Evolutionary conservation across 2,113 vertebrate species (phyloP).

Genomic region (Pituophis catenifer): DNA sequence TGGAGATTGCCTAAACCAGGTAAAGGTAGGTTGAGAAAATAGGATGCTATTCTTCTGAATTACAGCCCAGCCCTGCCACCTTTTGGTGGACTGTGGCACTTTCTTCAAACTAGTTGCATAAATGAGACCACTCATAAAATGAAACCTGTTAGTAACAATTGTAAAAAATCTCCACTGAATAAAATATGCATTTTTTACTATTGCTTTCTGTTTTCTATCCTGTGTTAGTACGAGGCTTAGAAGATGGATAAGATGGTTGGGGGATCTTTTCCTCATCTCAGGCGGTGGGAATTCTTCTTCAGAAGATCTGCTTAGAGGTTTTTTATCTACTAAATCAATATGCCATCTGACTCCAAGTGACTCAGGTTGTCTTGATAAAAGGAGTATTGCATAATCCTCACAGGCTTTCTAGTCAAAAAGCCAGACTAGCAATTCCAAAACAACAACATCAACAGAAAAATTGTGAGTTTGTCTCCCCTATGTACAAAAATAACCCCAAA

Average conservation of each 20-base stretch:
- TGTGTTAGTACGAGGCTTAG: neutral
- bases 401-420: neutral
- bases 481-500: neutral
- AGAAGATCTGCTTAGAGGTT: neutral
- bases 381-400: neutral
- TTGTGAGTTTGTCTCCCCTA: neutral
- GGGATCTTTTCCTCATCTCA: neutral
- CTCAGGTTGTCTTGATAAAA: neutral
- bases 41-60: accelerated
- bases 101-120: neutral
- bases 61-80: constrained; percentile 38
- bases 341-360: neutral
- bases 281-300: neutral
- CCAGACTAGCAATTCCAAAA: neutral
- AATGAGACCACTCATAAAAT: neutral
- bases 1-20: neutral
- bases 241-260: neutral
- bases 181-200: neutral
- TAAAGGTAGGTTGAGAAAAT: neutral
- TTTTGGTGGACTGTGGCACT: constrained; percentile 43
- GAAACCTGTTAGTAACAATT: neutral
- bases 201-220: neutral
- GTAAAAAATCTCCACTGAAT: neutral
- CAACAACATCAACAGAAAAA: neutral
- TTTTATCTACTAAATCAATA: neutral